These are phyloP conservation scores for Hemaris fuciformis DNA, from an alignment of 2,888 invertebrate species.

Conservation along the genomic window DNA sequence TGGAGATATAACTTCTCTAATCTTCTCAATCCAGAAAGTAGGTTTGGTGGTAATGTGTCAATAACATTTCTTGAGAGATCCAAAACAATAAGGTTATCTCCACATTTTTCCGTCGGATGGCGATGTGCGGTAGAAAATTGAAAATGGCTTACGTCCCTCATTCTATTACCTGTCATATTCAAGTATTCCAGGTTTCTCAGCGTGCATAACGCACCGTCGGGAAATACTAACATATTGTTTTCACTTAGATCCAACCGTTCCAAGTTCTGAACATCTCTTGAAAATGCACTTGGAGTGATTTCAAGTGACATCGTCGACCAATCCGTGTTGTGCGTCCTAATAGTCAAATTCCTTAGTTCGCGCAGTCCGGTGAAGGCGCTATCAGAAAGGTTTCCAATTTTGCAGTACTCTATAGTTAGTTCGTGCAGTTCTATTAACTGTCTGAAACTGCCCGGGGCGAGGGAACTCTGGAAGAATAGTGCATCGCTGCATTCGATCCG, in stretches of 20 bases:
- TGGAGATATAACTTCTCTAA: conserved; percentile 88
- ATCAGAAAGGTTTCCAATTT: conserved; percentile 90
- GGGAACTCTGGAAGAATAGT: conserved; percentile 89
- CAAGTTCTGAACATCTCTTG: conserved; percentile 86
- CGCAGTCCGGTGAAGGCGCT: conserved; percentile 91
- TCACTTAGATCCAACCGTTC: conserved; percentile 89
- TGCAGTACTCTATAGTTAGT: conserved; percentile 90
- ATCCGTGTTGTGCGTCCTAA: conserved; percentile 91
- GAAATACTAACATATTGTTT: conserved; percentile 90
- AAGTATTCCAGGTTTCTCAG: conserved; percentile 87
- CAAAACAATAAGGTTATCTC: conserved; percentile 85
- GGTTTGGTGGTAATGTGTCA: conserved; percentile 86
- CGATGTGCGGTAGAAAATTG: conserved; percentile 84
- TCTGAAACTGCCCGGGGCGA: conserved; percentile 88
- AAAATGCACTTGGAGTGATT: conserved; percentile 87
- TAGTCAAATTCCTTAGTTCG: conserved; percentile 88
- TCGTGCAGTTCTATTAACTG: conserved; percentile 88
- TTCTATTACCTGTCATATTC: conserved; percentile 89
- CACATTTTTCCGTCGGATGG: conserved; percentile 84
- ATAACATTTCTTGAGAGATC: conserved; percentile 91
- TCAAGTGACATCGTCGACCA: conserved; percentile 91
- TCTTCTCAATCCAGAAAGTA: conserved; percentile 86
- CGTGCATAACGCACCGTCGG: conserved; percentile 89
- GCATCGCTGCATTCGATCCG: conserved; percentile 90
- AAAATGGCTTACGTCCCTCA: conserved; percentile 88